These are phyloP conservation scores for Harpalus rufipes DNA, from an alignment of 2,888 invertebrate genomes.

Conservation along the genomic window DNA sequence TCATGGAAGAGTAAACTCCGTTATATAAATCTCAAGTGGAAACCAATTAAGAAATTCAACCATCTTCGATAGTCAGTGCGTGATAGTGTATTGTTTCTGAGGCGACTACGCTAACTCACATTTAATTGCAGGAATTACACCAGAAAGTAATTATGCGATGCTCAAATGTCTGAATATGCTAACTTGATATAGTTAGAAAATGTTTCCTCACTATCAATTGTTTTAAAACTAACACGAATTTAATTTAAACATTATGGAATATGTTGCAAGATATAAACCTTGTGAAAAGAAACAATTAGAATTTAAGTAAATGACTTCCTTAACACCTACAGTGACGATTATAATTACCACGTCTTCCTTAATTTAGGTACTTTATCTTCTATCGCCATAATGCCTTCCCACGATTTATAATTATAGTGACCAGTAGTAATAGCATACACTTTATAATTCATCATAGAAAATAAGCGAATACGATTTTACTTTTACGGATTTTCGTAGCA, in stretches of 20 bases:
- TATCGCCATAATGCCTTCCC: background rate
- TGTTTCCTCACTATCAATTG: background rate
- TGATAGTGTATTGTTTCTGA: constrained; percentile 1
- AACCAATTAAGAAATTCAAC: background rate
- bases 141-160: background rate
- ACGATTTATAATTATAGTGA: background rate
- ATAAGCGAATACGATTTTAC: no score
- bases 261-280: background rate
- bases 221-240: background rate
- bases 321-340: background rate
- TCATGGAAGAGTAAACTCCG: no score
- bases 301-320: background rate
- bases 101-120: background rate
- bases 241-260: background rate
- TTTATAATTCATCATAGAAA: no score
- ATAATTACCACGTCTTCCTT: background rate
- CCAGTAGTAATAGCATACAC: no score
- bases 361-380: background rate
- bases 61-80: background rate
- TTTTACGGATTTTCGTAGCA: no score
- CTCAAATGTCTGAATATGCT: background rate
- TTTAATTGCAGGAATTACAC: background rate
- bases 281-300: background rate
- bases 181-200: background rate
- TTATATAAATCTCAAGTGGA: no score